Evolutionary conservation across 2,113 vertebrate genomes (phyloP), one percentile per base, ranked within the genome.

Genomic region (Corapipo altera): DNA sequence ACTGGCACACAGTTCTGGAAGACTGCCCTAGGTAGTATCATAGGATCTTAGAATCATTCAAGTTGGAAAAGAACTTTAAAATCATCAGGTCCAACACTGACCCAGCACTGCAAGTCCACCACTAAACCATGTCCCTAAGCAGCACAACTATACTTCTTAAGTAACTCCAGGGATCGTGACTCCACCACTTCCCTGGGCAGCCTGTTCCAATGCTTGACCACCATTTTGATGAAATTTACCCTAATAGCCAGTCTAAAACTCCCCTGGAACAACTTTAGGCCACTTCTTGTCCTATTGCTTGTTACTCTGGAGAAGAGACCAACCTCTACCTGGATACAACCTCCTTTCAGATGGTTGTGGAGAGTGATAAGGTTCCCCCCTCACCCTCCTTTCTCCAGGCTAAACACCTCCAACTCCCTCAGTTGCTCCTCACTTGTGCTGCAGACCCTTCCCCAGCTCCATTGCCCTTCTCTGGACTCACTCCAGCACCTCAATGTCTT

Each of bases 381-480:
- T 59, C 2, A 8, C 4, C 4, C 26, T 83, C 26, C 30, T 35
- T 39, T 35, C 6, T 14, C 20, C n/a, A 26, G 24, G 3, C 3
- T 41, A 12, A 61, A 41, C 13, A 18, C 1, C 9, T 5, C 2
- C 30, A 48, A 14, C 1, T 82, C 20, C 16, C 54, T 30, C 70
- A 46, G 28, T 10, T 2, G 0, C 0, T 2, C 13, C 39, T 39
- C 30, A 15, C 1, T 19, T 69, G 39, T 54, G 20, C 62, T 10
- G 12, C 46, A 39, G 33, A 28, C 28, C 28, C 28, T n/a, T 82
- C 52, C 8, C 24, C 54, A 59, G 33, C 28, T 54, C 62, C 0
- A 0, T 2, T 61, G 2, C 24, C 24, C 21, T 41, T 55, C 62
- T 48, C 54, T 54, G 39, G 62, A 59, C 28, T 15, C 0, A 0